A percentile compares a stretch with the other conserved stretches of the same genome.
These are phyloP conservation scores for Rhabdophis nuchalis DNA, from an alignment of 2,797 vertebrate genomes.

Conservation along the genomic window DNA sequence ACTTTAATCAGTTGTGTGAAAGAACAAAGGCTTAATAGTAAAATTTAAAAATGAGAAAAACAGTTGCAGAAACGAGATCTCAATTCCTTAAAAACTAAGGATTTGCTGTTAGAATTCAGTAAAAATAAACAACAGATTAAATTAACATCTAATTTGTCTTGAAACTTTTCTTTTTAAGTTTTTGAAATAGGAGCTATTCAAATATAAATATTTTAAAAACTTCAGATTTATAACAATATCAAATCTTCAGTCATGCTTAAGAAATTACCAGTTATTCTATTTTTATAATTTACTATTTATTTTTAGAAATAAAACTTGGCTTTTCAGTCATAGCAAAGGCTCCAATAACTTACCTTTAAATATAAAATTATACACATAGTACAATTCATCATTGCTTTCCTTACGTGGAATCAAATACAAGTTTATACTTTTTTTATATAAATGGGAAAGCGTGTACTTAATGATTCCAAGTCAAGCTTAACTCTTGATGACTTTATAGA, in stretches of 20 bases:
- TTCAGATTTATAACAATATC: conserved; percentile 26
- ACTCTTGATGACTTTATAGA: neutral
- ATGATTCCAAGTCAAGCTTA: neutral
- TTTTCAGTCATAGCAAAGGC: neutral
- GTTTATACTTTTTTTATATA: neutral
- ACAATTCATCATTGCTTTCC: neutral
- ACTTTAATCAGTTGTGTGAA: neutral
- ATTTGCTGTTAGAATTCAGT: neutral
- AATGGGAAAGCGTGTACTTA: neutral
- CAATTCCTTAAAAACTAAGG: neutral
- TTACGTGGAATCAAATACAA: neutral
- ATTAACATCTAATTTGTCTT: neutral
- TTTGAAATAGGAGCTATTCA: conserved; percentile 30
- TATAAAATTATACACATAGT: neutral
- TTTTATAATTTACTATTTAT: neutral
- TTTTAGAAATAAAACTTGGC: neutral
- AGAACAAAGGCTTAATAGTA: neutral
- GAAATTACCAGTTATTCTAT: conserved; percentile 25
- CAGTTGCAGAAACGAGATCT: neutral
- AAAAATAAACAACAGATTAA: neutral
- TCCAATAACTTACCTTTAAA: neutral
- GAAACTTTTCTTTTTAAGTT: conserved; percentile 30
- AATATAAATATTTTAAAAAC: conserved; percentile 34
- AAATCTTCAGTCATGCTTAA: conserved; percentile 39
- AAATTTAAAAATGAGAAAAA: conserved; percentile 4